Base-by-base conservation (phyloP, 1,140 invertebrate genomes). In the Phymorhynchus buccinoides region DNA sequence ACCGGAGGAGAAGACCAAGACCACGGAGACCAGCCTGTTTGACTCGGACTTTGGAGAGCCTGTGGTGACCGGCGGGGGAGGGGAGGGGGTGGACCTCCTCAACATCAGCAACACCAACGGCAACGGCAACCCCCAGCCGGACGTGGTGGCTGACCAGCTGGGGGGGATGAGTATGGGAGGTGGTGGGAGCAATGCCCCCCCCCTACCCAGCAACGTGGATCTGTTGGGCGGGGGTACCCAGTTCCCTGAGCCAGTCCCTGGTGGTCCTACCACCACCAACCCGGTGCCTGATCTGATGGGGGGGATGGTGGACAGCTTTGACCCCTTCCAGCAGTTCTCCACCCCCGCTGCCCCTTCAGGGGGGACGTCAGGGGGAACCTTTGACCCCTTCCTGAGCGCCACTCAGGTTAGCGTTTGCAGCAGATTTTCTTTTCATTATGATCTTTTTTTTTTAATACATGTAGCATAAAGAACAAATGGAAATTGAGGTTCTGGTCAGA, bases 181-280 rank as follows among this genome's bases (percentile, higher is more conserved):
- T 30, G 41, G 66, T 41, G 56, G 30, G 18, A 30, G 3, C 12
- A 82, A 39, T 39, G 56, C 18, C 14, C 35, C 56, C 39, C n/a
- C n/a, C n/a, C n/a, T n/a, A n/a, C 87, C 89, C 39, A 91, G 91
- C 84, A 94, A 95, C 88, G 95, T 95, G 88, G 96, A 96, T 93
- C 92, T 96, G 77, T 93, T 96, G 32, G 95, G 94, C 78, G 88
- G 85, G 35, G 84, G 77, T 39, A 27, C 62, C 3, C 39, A 68
- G 27, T 44, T 83, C 30, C n/a, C n/a, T n/a, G 16, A 18, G n/a
- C 22, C 77, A 4, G 3, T 44, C n/a, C 7, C 77, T 30, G 32
- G 30, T n/a, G 27, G 73, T 16, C 18, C 35, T 3, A 44, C 42
- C 39, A 14, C 75, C 7, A 14, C 22, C 41, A 30, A 66, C 18